Base-by-base conservation (phyloP, 2,797 vertebrate genomes). In the Darevskia mixta region DNA sequence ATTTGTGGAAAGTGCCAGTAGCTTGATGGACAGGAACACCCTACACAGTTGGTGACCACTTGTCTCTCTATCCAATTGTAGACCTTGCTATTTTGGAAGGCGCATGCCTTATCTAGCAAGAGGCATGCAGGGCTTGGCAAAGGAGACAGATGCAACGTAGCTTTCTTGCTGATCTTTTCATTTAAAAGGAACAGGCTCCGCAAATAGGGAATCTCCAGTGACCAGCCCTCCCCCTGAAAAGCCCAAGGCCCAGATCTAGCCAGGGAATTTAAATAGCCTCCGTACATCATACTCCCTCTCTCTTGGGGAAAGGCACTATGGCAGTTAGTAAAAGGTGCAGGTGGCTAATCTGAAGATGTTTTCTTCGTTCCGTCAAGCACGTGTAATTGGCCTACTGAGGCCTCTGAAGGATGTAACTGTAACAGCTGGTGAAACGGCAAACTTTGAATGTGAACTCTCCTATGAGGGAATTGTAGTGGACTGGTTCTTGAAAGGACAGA, bases 341-440 rank as follows among this genome's bases (percentile, higher is more conserved):
- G 97, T 96, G 96, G 95, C 94, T 96, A 95, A 98, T 96, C 86
- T 89, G 66, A 95, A 94, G 93, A 98, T 98, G 95, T 98, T 98
- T 98, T 98, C 97, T 98, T 95, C 97, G 96, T 92, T 97, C 97
- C 97, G 96, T 93, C 97, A 98, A 99, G 99, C 98, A 90, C 98
- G 99, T 43, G 96, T 98, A 67, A 98, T 99, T 92, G 96, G 97
- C 94, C 96, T 99, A 89, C 90, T 96, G 86, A 97, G 97, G 95
- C 98, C 98, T 45, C 98, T 99, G 87, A 98, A 97, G 94, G 98
- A 99, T 93, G 98, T 98, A 92, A 98, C 97, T 0, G 98, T 99
- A 94, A 99, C 98, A 1, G 98, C 98, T n/a, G 98, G 99, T n/a
- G 98, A 99, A 96, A 98, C 98, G 0, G 99, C 99, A 95, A 99